Conservation (phyloP, 2,797 vertebrate species). For the Apodemus agrarius region DNA sequence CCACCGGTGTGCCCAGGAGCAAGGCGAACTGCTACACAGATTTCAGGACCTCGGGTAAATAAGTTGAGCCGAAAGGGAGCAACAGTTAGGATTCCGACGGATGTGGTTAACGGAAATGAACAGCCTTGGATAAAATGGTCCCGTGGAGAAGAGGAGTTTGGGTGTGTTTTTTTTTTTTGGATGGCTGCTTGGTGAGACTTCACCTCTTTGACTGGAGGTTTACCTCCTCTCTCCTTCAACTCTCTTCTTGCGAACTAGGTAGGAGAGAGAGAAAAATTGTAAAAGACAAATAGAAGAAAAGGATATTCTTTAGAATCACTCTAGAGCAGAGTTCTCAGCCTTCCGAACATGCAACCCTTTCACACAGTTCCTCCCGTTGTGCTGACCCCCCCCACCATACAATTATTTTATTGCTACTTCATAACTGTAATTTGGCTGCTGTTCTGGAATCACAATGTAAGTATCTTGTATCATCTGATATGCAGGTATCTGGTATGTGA, state of each 20-base stretch:
- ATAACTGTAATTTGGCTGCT: background rate
- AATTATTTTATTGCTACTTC: too few species aligned
- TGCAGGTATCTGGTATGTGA: background rate
- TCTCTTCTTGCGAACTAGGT: slow-evolving; percentile 87
- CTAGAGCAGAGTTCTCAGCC: background rate
- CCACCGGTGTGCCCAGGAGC: background rate
- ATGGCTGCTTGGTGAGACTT: background rate
- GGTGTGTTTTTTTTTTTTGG: slow-evolving; percentile 21
- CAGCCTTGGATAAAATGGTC: slow-evolving; percentile 75
- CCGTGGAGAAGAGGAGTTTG: slow-evolving; percentile 61
- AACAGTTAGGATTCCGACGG: slow-evolving; percentile 71
- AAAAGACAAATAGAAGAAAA: slow-evolving; percentile 5
- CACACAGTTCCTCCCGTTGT: background rate
- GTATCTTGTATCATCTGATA: background rate
- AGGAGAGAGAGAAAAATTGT: background rate
- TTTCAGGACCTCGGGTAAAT: slow-evolving; percentile 62
- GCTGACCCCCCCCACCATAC: background rate
- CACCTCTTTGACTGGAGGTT: background rate
- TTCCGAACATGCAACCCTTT: background rate
- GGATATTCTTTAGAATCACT: slow-evolving; percentile 6
- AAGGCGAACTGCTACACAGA: slow-evolving; percentile 25
- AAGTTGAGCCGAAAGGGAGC: slow-evolving; percentile 71
- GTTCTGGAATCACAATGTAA: background rate
- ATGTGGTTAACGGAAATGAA: slow-evolving; percentile 78
- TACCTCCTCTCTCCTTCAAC: slow-evolving; percentile 89